phyloP scores from a whole-genome alignment of 1,140 invertebrate species.

The Drosophila ironensis region DNA sequence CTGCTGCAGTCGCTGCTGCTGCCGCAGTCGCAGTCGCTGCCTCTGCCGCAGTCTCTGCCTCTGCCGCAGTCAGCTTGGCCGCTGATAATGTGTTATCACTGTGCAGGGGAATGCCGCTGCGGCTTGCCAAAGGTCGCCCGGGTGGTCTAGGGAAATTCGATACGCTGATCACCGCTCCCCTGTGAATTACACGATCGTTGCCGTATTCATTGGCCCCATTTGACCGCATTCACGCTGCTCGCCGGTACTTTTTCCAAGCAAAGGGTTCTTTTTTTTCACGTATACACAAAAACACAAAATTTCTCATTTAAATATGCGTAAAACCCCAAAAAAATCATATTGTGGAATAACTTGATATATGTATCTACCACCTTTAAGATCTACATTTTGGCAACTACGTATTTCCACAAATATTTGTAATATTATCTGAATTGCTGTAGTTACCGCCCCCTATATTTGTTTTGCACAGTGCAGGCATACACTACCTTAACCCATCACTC shows the following conservation, averaged over 20 bases:
- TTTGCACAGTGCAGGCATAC: background rate
- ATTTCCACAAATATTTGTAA: too few relatives aligned
- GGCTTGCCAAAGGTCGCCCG: slow-evolving; percentile 8
- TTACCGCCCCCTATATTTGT: background rate
- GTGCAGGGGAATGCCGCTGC: background rate
- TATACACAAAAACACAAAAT: background rate
- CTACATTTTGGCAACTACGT: too few relatives aligned
- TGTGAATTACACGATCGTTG: slow-evolving; percentile 33
- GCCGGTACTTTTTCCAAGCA: slow-evolving; percentile 26
- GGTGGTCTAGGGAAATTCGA: slow-evolving; percentile 21
- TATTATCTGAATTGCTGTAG: background rate
- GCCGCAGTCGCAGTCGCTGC: background rate
- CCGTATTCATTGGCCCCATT: slow-evolving; percentile 20
- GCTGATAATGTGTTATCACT: slow-evolving; percentile 37
- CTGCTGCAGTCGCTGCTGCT: background rate
- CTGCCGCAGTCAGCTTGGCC: slow-evolving; percentile 3
- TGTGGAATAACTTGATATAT: too few relatives aligned
- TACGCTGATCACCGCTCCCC: background rate
- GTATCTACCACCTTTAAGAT: too few relatives aligned
- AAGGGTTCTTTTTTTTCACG: slow-evolving; percentile 36
- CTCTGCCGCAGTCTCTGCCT: background rate
- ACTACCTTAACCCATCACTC: slow-evolving; percentile 15
- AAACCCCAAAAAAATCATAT: too few relatives aligned
- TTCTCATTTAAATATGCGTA: too few relatives aligned
- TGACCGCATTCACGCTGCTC: background rate